Evolutionary conservation across 2,797 vertebrate species (phyloP), one percentile per base, ranked within the genome.

Genomic region (Dallia pectoralis): DNA sequence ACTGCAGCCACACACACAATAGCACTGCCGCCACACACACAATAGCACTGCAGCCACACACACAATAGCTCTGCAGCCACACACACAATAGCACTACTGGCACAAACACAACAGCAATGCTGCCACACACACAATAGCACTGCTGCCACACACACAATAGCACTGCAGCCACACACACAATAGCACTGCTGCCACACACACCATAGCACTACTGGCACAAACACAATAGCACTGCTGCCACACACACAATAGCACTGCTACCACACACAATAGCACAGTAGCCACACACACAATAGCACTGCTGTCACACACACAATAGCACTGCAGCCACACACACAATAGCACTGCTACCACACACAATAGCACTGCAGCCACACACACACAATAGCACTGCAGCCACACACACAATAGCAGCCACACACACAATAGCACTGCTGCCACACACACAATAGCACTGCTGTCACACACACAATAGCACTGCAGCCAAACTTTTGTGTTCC

Each of bases 381-480:
- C 59, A 6, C 56, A 25, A 44, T 44, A 44, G 29, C 30, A 27
- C 67, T 51, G 27, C 18, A 6, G 16, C 29, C 48, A 32, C 4
- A 53, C 47, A 44, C 40, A 44, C 27, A 63, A n/a, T n/a, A n/a
- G n/a, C n/a, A n/a, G n/a, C n/a, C 61, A 29, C 61, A 62, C 59
- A 62, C 59, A 6, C 56, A 25, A 44, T 44, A 44, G 29, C 30
- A 27, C 67, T 44, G 40, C 40, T 44, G 40, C 7, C 40, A 44
- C 40, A 44, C 40, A 44, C 40, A 44, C 27, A 63, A n/a, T n/a
- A n/a, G n/a, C n/a, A n/a, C n/a, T n/a, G n/a, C n/a, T n/a, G n/a
- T n/a, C 61, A 29, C 61, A 62, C 59, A 62, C 59, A 6, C 56
- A 25, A 44, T 44, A 44, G 29, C 30, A 27, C 67, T 51, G 27